A percentile compares a stretch with the other conserved stretches of the same genome.
phyloP scores from a whole-genome alignment of 2,113 vertebrate species.

The Spea bombifrons region DNA sequence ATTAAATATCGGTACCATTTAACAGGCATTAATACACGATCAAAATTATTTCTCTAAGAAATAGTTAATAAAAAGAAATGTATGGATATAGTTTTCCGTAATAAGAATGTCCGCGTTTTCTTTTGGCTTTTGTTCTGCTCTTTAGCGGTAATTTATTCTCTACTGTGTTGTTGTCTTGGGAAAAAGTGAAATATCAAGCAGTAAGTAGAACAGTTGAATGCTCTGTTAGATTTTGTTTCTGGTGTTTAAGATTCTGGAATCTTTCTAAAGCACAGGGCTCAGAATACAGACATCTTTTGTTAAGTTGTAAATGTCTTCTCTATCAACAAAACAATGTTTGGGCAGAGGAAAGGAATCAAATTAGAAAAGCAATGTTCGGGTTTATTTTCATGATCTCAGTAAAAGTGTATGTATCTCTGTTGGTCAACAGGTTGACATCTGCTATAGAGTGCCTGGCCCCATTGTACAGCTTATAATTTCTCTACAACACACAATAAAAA shows the following conservation, averaged over 20 bases:
- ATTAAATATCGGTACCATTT: too few relatives aligned
- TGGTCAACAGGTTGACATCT: too few relatives aligned
- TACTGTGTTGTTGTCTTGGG: constrained; percentile 44
- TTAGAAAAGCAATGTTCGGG: constrained; percentile 33
- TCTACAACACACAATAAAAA: too few relatives aligned
- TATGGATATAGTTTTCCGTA: too few relatives aligned
- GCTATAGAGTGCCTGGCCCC: too few relatives aligned
- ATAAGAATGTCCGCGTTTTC: constrained; percentile 42
- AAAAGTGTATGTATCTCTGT: background rate
- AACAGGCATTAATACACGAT: too few relatives aligned
- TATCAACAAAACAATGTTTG: constrained; percentile 52
- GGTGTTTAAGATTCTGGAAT: constrained; percentile 52
- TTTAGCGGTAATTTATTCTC: constrained; percentile 58
- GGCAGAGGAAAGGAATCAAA: constrained; percentile 42
- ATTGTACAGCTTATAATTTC: too few relatives aligned
- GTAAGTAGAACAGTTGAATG: constrained; percentile 52
- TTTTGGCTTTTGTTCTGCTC: constrained; percentile 10
- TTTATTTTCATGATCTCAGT: constrained; percentile 47
- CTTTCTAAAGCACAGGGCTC: constrained; percentile 52
- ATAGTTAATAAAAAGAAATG: too few relatives aligned
- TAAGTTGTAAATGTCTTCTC: constrained; percentile 52
- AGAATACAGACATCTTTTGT: constrained; percentile 55
- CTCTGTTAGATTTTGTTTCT: constrained; percentile 50
- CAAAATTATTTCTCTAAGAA: too few relatives aligned
- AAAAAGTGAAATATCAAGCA: constrained; percentile 53